phyloP scores from a whole-genome alignment of 2,888 invertebrate species.

The Drosophila bunnanda region DNA sequence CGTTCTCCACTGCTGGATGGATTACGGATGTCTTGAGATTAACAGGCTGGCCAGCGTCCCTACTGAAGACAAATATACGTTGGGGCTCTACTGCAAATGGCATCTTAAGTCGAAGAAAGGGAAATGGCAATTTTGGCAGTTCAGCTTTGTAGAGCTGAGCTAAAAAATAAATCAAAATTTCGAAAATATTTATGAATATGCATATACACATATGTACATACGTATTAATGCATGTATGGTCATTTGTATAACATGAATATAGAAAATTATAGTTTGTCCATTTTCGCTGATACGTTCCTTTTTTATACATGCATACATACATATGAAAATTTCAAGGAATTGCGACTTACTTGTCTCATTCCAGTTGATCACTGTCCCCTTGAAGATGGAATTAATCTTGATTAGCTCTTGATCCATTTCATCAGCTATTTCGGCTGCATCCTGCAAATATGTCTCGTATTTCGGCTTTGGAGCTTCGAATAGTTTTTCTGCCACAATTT shows the following conservation, averaged over 20 bases:
- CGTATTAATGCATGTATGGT: background rate
- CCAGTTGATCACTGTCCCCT: background rate
- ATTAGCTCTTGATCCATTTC: slow-evolving; percentile 4
- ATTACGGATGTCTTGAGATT: background rate
- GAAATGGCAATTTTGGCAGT: background rate
- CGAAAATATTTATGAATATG: background rate
- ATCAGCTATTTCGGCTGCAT: background rate
- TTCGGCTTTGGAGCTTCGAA: background rate
- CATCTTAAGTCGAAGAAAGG: background rate
- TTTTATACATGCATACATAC: background rate
- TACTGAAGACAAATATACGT: background rate
- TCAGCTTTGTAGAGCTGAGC: background rate
- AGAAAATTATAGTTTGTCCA: background rate
- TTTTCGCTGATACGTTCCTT: background rate
- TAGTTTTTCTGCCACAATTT: background rate
- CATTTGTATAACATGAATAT: background rate
- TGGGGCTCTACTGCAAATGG: slow-evolving; percentile 1
- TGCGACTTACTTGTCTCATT: background rate
- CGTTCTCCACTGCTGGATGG: slow-evolving; percentile 1
- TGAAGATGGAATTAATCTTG: slow-evolving; percentile 8
- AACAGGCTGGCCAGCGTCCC: background rate
- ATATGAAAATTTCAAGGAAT: background rate
- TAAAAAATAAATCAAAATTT: background rate
- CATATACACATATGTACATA: background rate
- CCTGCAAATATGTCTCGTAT: background rate